Base-by-base conservation (phyloP, 64 coral and sea anemone genomes). In the Montipora efflorescens region DNA sequence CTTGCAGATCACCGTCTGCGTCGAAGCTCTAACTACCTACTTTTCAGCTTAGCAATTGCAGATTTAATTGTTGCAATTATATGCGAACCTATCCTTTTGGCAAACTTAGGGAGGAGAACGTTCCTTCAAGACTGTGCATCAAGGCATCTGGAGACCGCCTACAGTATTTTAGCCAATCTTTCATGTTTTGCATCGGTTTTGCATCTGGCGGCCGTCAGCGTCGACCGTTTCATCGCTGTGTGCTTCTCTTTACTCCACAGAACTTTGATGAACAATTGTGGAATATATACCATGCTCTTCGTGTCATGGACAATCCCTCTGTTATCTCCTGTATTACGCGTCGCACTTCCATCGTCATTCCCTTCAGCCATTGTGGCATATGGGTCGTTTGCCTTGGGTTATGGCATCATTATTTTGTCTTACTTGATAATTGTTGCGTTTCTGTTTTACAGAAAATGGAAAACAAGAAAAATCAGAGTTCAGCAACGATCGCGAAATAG, bases 61-160 rank as follows among this genome's bases (percentile, higher is more conserved):
- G 81, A 84, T 48, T 84, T 84, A 25, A 84, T 84, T 6, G 81
- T 84, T 36, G 68, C 81, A 20, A 84, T 84, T 28, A 43, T 69
- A 2, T 84, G 59, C 64, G 81, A 69, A 10, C 81, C 81, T 48
- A 14, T 84, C 2, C 16, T 84, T 69, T 36, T 84, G 7, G 61
- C 5, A 67, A 84, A 16, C 62, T 43, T 84, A 7, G 7, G 12
- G 12, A 67, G 68, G 14, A 69, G 36, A 15, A 84, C 81, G 7
- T 84, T 84, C 44, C 36, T 19, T 11, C 66, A 49, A 7, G 81
- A 47, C 15, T 84, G 81, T 69, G 61, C 81, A 66, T 10, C 44
- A 16, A 84, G 11, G 4, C 61, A 69, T 8, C 36, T 84, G 62
- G 59, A 84, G 25, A 14, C 4, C 0, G 5, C 14, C 2, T 84